Percentiles rank a stretch among this genome's conserved stretches.
Evolutionary conservation across 1,140 invertebrate species (phyloP).

Genomic region (Drosophila melanica): DNA sequence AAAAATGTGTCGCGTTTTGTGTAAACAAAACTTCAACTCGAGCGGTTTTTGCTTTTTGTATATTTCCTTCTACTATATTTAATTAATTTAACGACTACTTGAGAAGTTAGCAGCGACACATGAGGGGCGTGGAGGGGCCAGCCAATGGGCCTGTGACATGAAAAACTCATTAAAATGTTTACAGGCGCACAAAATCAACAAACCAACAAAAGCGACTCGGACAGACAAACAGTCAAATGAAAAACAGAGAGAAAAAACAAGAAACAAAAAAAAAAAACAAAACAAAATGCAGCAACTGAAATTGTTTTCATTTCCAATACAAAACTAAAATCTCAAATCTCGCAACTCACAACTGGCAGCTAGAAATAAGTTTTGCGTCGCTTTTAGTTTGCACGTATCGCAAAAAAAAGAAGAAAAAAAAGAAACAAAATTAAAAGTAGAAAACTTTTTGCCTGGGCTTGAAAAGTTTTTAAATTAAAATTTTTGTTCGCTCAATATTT

Average conservation of each 20-base stretch:
- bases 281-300: conserved; percentile 52
- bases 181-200: conserved; percentile 78
- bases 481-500: conserved; percentile 61
- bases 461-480: conserved; percentile 69
- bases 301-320: conserved; percentile 75
- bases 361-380: conserved; percentile 34
- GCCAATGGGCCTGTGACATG: conserved; percentile 61
- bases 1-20: conserved; percentile 43
- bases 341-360: conserved; percentile 27
- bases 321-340: conserved; percentile 46
- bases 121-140: conserved; percentile 7
- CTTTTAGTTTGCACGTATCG: neutral
- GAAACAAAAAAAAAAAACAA: conserved; percentile 35
- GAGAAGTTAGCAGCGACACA: conserved; percentile 75
- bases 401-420: neutral
- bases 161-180: conserved; percentile 84
- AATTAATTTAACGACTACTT: conserved; percentile 84
- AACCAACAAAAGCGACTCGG: conserved; percentile 60
- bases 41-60: conserved; percentile 26
- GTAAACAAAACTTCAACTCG: conserved; percentile 61
- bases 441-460: conserved; percentile 18
- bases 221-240: conserved; percentile 33
- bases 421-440: neutral
- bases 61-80: conserved; percentile 70
- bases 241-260: conserved; percentile 46